Conservation (phyloP, 1,140 invertebrate genomes). For the Muscidifurax raptorellus region DNA sequence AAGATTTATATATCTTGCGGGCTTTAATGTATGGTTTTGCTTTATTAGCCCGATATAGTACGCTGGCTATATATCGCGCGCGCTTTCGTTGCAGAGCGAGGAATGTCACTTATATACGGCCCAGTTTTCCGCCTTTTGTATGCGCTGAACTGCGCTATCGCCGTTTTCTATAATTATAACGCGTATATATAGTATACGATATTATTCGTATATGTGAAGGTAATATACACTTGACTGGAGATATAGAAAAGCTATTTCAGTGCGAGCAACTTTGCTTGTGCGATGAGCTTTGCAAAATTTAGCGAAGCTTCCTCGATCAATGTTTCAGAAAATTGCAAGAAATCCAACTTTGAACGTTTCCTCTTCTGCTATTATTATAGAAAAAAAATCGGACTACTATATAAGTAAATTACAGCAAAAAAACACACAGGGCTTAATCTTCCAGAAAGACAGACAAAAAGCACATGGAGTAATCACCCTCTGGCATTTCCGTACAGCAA, state of each 20-base stretch:
- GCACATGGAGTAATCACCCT: no score
- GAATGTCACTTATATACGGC: background rate
- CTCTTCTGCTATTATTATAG: background rate
- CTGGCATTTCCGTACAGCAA: no score
- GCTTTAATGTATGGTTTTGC: background rate
- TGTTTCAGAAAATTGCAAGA: background rate
- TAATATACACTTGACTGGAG: no score
- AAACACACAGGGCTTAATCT: no score
- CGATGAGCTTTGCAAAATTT: background rate
- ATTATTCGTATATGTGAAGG: background rate
- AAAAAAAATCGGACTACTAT: no score
- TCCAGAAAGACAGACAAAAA: no score
- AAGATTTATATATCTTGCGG: conserved; percentile 20
- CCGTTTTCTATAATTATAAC: no score
- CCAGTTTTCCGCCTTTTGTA: background rate
- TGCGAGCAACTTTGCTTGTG: background rate
- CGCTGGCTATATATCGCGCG: background rate
- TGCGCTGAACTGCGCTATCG: background rate
- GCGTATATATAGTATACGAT: background rate
- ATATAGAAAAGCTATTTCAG: background rate
- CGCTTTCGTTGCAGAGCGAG: background rate
- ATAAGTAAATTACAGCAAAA: no score
- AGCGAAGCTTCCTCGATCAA: background rate
- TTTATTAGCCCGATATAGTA: background rate
- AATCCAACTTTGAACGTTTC: background rate